These are phyloP conservation scores for Heliconius himera DNA, from an alignment of 1,140 invertebrate genomes.

Conservation along the genomic window DNA sequence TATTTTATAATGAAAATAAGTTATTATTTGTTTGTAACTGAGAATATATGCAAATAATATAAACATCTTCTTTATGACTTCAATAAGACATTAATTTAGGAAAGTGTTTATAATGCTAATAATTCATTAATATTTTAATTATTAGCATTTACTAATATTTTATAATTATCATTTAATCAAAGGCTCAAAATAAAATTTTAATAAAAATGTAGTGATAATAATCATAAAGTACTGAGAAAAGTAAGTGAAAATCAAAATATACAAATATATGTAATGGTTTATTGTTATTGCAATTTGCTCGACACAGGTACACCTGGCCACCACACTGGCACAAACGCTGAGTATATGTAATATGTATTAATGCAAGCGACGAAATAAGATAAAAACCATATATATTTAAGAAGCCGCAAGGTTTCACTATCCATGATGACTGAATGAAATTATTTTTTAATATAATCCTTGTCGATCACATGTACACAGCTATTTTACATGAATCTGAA, in stretches of 20 bases:
- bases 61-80: no score
- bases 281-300: constrained; percentile 10
- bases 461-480: constrained; percentile 62
- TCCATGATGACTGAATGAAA: constrained; percentile 63
- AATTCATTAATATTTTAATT: no score
- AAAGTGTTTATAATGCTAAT: not conserved
- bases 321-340: constrained; percentile 6
- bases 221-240: not conserved
- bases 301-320: constrained; percentile 3
- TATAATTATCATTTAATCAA: no score
- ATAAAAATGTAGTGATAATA: not conserved
- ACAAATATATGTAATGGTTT: constrained; percentile 16
- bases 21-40: no score
- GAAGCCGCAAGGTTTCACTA: constrained; percentile 68
- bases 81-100: not conserved
- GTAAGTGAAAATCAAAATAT: constrained; percentile 13
- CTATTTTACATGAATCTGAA: constrained; percentile 68
- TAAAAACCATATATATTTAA: constrained; percentile 35
- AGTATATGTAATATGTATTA: constrained; percentile 3
- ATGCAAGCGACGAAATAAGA: constrained; percentile 18
- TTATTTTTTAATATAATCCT: constrained; percentile 61
- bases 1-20: no score
- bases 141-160: no score
- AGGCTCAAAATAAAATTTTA: not conserved
- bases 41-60: no score